Base-by-base conservation (phyloP, 1,140 invertebrate genomes). In the Drosophila virilis region DNA sequence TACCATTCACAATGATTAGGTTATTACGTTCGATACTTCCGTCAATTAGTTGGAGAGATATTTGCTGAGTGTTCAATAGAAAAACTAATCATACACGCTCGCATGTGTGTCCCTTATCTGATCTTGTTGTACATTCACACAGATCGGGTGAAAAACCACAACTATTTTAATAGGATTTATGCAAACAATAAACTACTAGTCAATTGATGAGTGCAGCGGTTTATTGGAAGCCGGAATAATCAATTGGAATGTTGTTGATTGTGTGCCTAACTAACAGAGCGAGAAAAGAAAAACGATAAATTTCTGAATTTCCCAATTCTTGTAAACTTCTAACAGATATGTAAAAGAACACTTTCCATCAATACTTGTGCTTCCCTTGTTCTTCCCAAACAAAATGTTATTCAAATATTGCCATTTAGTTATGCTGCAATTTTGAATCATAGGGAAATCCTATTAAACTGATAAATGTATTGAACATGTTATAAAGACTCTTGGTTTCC, bases 61-160 rank as follows among this genome's bases (percentile, higher is more conserved):
- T 54, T 40, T 37, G 35, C 62, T 50, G 43, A 54, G 58, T 58
- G 57, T 78, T 86, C 76, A 79, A 67, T 79, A 61, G 79, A 88
- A 78, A 88, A 73, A 65, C 66, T 70, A 59, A 76, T 76, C 52
- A 59, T 64, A 51, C 45, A 13, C 48, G 15, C 35, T 37, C 28
- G 48, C 43, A 15, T 50, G 15, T 40, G 33, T 65, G 46, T 35
- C 32, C 50, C 52, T 62, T 89, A 88, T 89, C 84, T 88, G 84
- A 88, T 88, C 80, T 89, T 80, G 80, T 89, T 78, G 77, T 54
- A 72, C 80, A 89, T 80, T 78, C 78, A 68, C 66, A 77, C 65
- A 69, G 78, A 74, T 60, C 66, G 60, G 72, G 57, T 67, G 66
- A 81, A 74, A 84, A 84, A 88, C 84, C 84, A 75, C 84, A 88